Conservation (phyloP, 1,140 invertebrate genomes). For the Zaprionus davidi region DNA sequence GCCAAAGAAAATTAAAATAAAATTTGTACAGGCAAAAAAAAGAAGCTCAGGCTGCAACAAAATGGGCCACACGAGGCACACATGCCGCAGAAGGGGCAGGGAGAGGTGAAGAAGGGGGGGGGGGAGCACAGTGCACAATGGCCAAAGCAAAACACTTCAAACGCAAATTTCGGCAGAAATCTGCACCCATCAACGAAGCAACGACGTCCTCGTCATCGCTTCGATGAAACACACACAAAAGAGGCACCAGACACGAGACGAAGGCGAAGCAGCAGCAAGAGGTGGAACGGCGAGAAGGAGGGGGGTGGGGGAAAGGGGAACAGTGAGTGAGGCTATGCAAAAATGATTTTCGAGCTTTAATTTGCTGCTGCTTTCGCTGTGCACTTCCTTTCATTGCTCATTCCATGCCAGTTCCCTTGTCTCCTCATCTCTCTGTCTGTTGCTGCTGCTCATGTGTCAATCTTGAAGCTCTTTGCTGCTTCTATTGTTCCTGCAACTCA, state of each 20-base stretch:
- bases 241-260: constrained; percentile 59
- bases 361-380: constrained; percentile 80
- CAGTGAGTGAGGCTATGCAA: constrained; percentile 63
- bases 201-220: constrained; percentile 66
- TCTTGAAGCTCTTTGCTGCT: constrained; percentile 37
- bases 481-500: constrained; percentile 73
- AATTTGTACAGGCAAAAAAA: constrained; percentile 47
- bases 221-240: constrained; percentile 38
- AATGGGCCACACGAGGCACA: constrained; percentile 41
- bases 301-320: not conserved
- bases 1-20: constrained; percentile 57
- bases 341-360: constrained; percentile 78
- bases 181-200: constrained; percentile 78
- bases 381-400: constrained; percentile 70
- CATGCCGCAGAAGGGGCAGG: not conserved
- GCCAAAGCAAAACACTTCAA: constrained; percentile 69
- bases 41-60: constrained; percentile 20
- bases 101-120: not conserved
- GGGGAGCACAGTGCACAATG: constrained; percentile 20
- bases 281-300: not conserved
- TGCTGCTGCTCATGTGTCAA: constrained; percentile 67
- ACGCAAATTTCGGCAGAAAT: constrained; percentile 83
- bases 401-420: constrained; percentile 9
- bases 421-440: not conserved
- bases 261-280: not conserved